A percentile compares a stretch with the other conserved stretches of the same genome.
Conservation (phyloP, 2,797 vertebrate species). For the Rhynchonycteris naso region DNA sequence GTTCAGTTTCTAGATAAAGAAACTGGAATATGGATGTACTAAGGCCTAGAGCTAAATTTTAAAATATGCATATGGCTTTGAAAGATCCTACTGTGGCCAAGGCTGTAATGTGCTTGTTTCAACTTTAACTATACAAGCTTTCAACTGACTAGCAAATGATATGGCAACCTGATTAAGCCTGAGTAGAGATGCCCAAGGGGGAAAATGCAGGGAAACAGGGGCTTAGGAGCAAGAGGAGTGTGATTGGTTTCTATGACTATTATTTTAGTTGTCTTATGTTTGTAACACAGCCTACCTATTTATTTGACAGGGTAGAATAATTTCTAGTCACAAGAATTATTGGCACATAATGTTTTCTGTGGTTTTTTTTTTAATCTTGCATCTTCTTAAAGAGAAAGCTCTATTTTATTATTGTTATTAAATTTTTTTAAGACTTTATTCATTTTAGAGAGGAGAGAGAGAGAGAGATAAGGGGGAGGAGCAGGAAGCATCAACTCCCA, state of each 20-base stretch:
- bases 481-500: too few species aligned
- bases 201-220: neutral
- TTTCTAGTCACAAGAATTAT: constrained; percentile 32
- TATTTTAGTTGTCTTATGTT: neutral
- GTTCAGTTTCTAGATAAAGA: neutral
- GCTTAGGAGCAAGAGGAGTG: neutral
- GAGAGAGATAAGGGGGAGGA: too few species aligned
- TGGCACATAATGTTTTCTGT: neutral
- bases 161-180: constrained; percentile 12
- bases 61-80: neutral
- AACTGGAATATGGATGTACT: neutral
- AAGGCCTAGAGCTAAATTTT: constrained; percentile 12
- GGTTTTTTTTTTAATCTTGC: neutral
- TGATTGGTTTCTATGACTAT: neutral
- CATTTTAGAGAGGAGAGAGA: too few species aligned
- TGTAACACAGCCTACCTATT: neutral
- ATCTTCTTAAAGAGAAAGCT: constrained; percentile 6
- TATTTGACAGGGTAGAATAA: neutral
- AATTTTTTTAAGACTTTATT: too few species aligned
- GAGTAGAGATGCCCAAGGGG: neutral
- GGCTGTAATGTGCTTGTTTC: neutral
- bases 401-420: neutral
- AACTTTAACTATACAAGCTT: neutral
- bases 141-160: neutral
- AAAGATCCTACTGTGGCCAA: neutral